These are phyloP conservation scores for Tenthredo livida DNA, from an alignment of 2,888 invertebrate species.

Conservation along the genomic window DNA sequence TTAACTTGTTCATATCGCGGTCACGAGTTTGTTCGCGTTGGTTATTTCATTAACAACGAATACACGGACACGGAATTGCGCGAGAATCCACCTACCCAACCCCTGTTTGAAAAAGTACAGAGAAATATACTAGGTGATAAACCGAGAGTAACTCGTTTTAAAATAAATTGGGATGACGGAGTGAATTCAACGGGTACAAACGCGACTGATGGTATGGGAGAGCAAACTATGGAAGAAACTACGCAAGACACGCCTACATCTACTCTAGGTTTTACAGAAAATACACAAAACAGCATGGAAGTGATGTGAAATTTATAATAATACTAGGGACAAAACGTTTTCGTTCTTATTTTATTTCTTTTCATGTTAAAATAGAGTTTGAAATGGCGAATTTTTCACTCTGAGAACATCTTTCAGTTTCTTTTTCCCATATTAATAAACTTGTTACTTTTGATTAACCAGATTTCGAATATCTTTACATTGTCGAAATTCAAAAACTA, in stretches of 20 bases:
- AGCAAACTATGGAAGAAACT: conserved; percentile 71
- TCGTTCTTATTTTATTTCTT: conserved; percentile 2
- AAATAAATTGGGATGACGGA: conserved; percentile 96
- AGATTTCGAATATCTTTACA: background rate
- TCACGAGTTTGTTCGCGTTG: conserved; percentile 98
- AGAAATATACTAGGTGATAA: conserved; percentile 80
- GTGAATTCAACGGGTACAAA: conserved; percentile 70
- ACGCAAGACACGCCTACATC: conserved; percentile 72
- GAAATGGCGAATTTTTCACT: background rate
- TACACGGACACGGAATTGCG: conserved; percentile 95
- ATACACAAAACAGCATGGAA: conserved; percentile 76
- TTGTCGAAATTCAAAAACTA: background rate
- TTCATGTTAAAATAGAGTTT: background rate
- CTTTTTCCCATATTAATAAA: background rate
- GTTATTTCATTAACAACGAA: conserved; percentile 99
- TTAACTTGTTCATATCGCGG: conserved; percentile 94
- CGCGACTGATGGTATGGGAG: conserved; percentile 72
- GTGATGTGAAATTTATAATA: conserved; percentile 71
- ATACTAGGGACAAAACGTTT: conserved; percentile 29
- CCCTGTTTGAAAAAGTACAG: conserved; percentile 94
- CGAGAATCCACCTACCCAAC: conserved; percentile 96
- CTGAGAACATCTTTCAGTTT: background rate
- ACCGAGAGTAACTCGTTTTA: conserved; percentile 97
- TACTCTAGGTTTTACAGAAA: conserved; percentile 74
- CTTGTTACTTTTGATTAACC: background rate